phyloP scores from a whole-genome alignment of 2,888 invertebrate genomes.

The Cryptophagus acutangulus region DNA sequence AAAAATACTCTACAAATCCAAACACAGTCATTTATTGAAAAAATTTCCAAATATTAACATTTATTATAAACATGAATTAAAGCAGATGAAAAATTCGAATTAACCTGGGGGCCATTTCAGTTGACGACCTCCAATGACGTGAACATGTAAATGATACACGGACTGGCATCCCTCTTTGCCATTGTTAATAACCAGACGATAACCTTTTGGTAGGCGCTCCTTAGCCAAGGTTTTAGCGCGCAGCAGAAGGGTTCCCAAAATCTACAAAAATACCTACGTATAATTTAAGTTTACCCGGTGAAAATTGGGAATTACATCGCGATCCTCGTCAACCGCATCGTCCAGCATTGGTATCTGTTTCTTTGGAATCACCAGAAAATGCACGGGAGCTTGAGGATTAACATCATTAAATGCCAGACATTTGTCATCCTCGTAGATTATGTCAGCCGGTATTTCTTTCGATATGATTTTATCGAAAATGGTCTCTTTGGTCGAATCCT shows the following conservation, averaged over 20 bases:
- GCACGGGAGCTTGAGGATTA: constrained; percentile 75
- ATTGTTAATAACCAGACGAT: constrained; percentile 73
- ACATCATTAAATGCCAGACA: constrained; percentile 79
- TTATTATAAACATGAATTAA: too few relatives aligned
- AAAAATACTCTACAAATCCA: too few relatives aligned
- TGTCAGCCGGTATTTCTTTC: constrained; percentile 73
- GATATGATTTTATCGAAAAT: constrained; percentile 76
- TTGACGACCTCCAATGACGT: constrained; percentile 76
- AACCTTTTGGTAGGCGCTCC: constrained; percentile 61
- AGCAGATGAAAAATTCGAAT: too few relatives aligned
- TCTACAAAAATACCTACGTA: constrained; percentile 44
- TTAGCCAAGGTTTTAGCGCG: constrained; percentile 64
- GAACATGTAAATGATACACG: constrained; percentile 78
- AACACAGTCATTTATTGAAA: too few relatives aligned
- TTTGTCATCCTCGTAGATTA: constrained; percentile 75
- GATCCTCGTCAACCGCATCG: constrained; percentile 54
- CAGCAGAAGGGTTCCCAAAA: constrained; percentile 67
- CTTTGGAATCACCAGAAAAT: constrained; percentile 81
- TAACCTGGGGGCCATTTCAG: constrained; percentile 51
- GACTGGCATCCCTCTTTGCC: constrained; percentile 77
- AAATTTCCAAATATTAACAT: too few relatives aligned
- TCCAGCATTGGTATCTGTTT: constrained; percentile 62
- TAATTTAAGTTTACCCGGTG: too few relatives aligned
- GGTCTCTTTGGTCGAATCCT: constrained; percentile 48
- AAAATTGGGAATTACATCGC: constrained; percentile 40